Base-by-base conservation (phyloP, 2,888 invertebrate species). In the Eurois occulta region DNA sequence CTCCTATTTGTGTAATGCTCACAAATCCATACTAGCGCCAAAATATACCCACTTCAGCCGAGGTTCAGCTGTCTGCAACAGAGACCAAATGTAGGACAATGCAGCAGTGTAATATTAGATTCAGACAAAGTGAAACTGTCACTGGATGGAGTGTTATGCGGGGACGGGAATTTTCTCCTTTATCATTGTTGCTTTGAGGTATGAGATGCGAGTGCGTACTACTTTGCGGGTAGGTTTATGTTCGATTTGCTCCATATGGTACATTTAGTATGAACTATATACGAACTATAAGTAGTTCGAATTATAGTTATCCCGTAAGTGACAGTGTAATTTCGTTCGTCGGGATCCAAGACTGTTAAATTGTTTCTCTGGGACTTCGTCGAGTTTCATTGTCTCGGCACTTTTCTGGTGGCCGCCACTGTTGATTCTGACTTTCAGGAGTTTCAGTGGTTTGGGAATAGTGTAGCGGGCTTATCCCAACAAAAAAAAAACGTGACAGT, bases 71-170 rank as follows among this genome's bases (percentile, higher is more conserved):
- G 80, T 78, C 86, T 68, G 55, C 78, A 72, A 52, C 77, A 84
- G 83, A 35, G 55, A 78, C 69, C 35, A 38, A 79, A 82, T 85
- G 71, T 79, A 28, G 77, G 77, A 21, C 68, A 82, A 74, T 86
- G 77, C 86, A 82, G 66, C 24, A 35, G 48, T 46, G 46, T 81
- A 85, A 78, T 86, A 87, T 85, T 85, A 85, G 82, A 86, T 81
- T 81, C 75, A 72, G 55, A 28, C 69, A 69, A 85, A 77, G 75
- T 52, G 74, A 75, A 81, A 77, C 72, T 55, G 72, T 77, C 70
- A 60, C 75, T 48, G 71, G 35, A 66, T 72, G 32, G 41, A 77
- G 58, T 65, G 65, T 68, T 68, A 75, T 74, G 67, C 38, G 70
- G 74, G 48, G 48, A 75, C 38, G 16, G 46, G 43, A 60, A 72